Base-by-base conservation (phyloP, 2,797 vertebrate genomes). In the Sebastes variabilis region DNA sequence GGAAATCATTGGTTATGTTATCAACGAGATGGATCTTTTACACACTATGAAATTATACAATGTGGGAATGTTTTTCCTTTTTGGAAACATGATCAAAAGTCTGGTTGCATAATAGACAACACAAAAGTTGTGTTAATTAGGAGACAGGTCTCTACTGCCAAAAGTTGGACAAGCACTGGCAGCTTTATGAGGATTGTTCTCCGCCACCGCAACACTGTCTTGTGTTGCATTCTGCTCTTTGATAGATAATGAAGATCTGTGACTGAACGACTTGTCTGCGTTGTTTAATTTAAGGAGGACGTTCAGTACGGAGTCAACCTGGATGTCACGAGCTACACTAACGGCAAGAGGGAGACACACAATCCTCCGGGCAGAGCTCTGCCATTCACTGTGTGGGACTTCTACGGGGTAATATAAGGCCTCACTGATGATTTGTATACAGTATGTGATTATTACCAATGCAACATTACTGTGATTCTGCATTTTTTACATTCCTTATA, bases 301-400 rank as follows among this genome's bases (percentile, higher is more conserved):
- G 96, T 99, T 77, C 96, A 95, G 68, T 99, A 97, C 24, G 98
- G 97, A 0, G 96, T 97, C 55, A 98, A 99, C 84, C 92, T 99
- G 87, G 99, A 99, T n/a, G 97, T 99, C 14, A 99, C 99, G 1
- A 99, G 98, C 91, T 98, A 98, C 67, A 92, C 87, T 4, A 94
- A 97, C 0, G 97, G 97, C 3, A 94, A 94, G 72, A 95, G 98
- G 77, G 96, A 98, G 90, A 99, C 98, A 0, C 96, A 98, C 90
- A 99, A 98, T 82, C 98, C 97, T 0, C 92, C 94, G 0, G 98
- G 99, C 4, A 95, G 96, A 79, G 98, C 97, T 0, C 89, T 99
- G 81, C 97, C 99, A 0, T 95, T 96, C 3, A 94, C 97, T 0
- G 98, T 96, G 1, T 99, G 99, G 98, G 95, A 98, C 80, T 97